A percentile compares a stretch with the other conserved stretches of the same genome.
These are phyloP conservation scores for Rhineura floridana DNA, from an alignment of 2,113 vertebrate genomes.

Conservation along the genomic window DNA sequence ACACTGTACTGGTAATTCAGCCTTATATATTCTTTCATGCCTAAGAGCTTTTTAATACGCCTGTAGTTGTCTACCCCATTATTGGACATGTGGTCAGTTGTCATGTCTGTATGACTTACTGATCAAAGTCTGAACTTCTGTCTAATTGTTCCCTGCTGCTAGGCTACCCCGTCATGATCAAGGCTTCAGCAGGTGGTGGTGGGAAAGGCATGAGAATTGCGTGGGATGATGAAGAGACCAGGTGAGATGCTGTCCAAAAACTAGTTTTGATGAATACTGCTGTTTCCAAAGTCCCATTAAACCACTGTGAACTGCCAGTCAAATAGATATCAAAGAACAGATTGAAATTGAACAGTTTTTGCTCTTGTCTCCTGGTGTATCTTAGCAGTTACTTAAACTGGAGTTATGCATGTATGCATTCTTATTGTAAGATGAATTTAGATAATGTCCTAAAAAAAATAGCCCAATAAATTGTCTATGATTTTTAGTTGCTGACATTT, in stretches of 20 bases:
- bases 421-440: neutral
- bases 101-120: constrained; percentile 89
- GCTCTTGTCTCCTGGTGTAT: constrained; percentile 41
- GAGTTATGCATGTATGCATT: neutral
- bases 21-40: constrained; percentile 49
- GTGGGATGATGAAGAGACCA: constrained; percentile 96
- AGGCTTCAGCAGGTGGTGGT: constrained; percentile 97
- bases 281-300: constrained; percentile 71
- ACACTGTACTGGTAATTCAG: constrained; percentile 36
- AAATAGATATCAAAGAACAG: constrained; percentile 66
- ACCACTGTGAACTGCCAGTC: constrained; percentile 66
- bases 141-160: constrained; percentile 93
- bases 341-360: constrained; percentile 55
- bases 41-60: constrained; percentile 73
- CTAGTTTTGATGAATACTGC: constrained; percentile 76
- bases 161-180: constrained; percentile 99
- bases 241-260: constrained; percentile 85
- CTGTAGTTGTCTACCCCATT: constrained; percentile 79
- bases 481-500: neutral
- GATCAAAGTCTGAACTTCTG: constrained; percentile 92
- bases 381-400: neutral
- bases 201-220: constrained; percentile 99
- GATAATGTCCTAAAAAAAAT: neutral
- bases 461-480: neutral
- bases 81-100: constrained; percentile 92